Percentiles rank a stretch among this genome's conserved stretches.
These are phyloP conservation scores for Lamprotornis superbus DNA, from an alignment of 2,113 vertebrate species.

Conservation along the genomic window DNA sequence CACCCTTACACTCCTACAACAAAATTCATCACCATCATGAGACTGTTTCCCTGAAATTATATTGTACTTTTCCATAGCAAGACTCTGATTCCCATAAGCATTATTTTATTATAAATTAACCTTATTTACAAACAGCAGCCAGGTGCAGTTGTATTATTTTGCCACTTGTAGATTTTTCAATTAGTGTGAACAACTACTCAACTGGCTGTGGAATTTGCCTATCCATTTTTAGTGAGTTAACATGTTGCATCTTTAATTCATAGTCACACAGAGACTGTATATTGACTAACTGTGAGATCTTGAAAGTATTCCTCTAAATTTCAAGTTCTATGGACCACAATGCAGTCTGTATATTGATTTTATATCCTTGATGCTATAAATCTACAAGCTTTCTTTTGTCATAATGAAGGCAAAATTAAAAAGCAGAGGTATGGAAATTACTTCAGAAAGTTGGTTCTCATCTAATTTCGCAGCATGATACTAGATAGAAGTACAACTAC, in stretches of 20 bases:
- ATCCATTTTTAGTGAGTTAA: background rate
- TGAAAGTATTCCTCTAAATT: background rate
- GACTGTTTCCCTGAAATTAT: background rate
- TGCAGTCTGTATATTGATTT: background rate
- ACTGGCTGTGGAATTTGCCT: background rate
- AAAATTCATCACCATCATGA: background rate
- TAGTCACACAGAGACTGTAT: background rate
- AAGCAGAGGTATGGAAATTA: background rate
- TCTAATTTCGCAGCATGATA: background rate
- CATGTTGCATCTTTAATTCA: background rate
- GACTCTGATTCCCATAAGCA: background rate
- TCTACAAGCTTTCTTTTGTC: background rate
- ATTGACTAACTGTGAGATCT: background rate
- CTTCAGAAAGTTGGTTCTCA: background rate
- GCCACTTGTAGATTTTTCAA: background rate
- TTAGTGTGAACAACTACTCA: background rate
- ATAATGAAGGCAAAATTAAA: background rate
- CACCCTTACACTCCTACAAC: background rate
- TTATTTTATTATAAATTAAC: background rate
- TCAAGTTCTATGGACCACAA: background rate
- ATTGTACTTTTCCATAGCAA: background rate
- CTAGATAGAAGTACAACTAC: background rate
- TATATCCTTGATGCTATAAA: background rate
- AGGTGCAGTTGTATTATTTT: background rate
- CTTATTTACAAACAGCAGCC: background rate